Percentiles rank a stretch among this genome's conserved stretches.
Conservation (phyloP, 2,113 vertebrate species). For the Oncorhynchus kisutch region DNA sequence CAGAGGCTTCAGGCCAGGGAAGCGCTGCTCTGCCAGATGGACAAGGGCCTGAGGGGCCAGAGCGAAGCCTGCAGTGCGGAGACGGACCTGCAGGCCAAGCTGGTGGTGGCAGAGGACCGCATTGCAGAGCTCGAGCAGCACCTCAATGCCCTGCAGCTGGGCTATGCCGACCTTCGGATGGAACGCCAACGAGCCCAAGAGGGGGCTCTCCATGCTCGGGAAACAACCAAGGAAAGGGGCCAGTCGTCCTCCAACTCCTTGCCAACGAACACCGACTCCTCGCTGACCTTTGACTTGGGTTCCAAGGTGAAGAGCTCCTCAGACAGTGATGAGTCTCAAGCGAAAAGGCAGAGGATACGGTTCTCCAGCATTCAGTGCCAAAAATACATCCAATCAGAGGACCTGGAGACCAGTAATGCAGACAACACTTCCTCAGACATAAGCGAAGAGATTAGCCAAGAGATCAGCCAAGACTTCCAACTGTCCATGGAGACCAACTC, state of each 20-base stretch:
- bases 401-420: constrained; percentile 70
- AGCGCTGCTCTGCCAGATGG: constrained; percentile 78
- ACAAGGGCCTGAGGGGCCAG: constrained; percentile 43
- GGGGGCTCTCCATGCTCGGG: constrained; percentile 49
- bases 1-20: constrained; percentile 82
- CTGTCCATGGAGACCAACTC: constrained; percentile 75
- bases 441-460: constrained; percentile 75
- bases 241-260: constrained; percentile 36
- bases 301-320: constrained; percentile 60
- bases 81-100: constrained; percentile 69
- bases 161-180: constrained; percentile 62
- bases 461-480: constrained; percentile 65
- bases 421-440: constrained; percentile 75
- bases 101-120: constrained; percentile 73
- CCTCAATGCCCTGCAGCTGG: constrained; percentile 68
- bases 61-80: constrained; percentile 63
- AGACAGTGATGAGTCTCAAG: constrained; percentile 70
- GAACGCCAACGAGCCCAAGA: constrained; percentile 65
- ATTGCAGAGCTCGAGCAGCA: constrained; percentile 72
- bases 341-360: constrained; percentile 87
- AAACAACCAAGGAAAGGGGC: constrained; percentile 50
- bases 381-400: constrained; percentile 81
- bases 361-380: constrained; percentile 94
- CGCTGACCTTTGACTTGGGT: constrained; percentile 23
- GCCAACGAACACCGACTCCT: constrained; percentile 25